Evolutionary conservation across 2,113 vertebrate genomes (phyloP).

Genomic region (Perca flavescens): DNA sequence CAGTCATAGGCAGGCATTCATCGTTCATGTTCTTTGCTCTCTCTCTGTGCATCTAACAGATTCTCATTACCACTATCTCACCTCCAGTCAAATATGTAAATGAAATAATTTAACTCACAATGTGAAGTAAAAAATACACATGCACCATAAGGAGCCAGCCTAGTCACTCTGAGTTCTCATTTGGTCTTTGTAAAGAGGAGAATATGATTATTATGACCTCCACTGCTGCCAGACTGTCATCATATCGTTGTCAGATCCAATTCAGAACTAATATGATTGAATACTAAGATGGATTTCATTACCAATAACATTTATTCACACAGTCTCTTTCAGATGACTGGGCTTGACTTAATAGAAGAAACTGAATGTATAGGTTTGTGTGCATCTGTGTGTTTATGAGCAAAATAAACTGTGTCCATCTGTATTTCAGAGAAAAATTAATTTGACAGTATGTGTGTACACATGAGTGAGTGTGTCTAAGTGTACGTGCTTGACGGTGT

Average conservation of each 20-base stretch:
- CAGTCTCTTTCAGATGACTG: conserved; percentile 29
- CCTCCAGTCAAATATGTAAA: conserved; percentile 69
- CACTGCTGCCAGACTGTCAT: conserved; percentile 45
- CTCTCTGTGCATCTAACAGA: conserved; percentile 39
- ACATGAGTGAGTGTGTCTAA: background rate
- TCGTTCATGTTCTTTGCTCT: conserved; percentile 33
- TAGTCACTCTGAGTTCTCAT: conserved; percentile 30
- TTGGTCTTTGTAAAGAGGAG: conserved; percentile 43
- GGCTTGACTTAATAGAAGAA: conserved; percentile 29
- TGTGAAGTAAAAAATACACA: conserved; percentile 42
- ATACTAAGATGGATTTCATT: conserved; percentile 46
- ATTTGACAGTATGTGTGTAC: conserved; percentile 19
- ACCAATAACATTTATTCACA: conserved; percentile 29
- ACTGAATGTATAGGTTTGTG: background rate
- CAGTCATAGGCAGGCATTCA: background rate
- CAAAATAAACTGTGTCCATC: conserved; percentile 1
- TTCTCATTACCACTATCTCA: conserved; percentile 56
- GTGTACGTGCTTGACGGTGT: conserved; percentile 7
- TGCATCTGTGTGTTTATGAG: background rate
- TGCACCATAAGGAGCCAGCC: conserved; percentile 13
- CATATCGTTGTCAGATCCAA: conserved; percentile 40
- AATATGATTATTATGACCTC: conserved; percentile 56
- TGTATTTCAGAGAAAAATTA: conserved; percentile 11
- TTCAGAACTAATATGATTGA: conserved; percentile 49
- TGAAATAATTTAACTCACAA: conserved; percentile 48